Conservation (phyloP, 2,113 vertebrate species). For the Podilymbus podiceps region DNA sequence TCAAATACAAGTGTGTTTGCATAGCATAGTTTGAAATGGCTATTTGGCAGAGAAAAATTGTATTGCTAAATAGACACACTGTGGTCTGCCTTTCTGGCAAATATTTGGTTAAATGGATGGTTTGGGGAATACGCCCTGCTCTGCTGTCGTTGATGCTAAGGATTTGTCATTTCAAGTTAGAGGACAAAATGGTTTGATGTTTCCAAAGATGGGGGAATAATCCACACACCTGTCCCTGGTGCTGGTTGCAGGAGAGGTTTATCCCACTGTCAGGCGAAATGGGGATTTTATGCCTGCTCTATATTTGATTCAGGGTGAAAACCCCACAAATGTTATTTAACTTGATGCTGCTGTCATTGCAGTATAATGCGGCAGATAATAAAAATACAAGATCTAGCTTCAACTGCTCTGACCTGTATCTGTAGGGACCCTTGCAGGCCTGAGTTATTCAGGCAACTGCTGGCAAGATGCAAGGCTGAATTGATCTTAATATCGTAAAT, state of each 20-base stretch:
- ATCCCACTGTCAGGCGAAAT: not conserved
- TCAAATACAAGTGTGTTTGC: not conserved
- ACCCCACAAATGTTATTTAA: rapidly evolving
- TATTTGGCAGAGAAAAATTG: not conserved
- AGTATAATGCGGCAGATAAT: not conserved
- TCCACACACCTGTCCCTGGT: too few relatives aligned
- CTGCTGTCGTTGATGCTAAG: not conserved
- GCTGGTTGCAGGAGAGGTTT: not conserved
- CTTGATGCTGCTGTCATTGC: not conserved
- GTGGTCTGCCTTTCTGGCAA: not conserved
- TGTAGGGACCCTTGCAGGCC: not conserved
- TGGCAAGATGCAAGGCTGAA: not conserved
- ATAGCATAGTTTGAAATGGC: not conserved
- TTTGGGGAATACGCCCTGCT: not conserved
- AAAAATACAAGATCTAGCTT: not conserved
- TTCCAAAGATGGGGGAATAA: not conserved
- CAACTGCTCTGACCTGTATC: not conserved
- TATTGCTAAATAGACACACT: not conserved
- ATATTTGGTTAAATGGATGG: not conserved
- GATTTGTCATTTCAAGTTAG: not conserved
- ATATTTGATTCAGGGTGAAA: not conserved
- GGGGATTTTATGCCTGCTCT: not conserved
- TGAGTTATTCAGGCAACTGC: not conserved
- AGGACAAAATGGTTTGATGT: not conserved
- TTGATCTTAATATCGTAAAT: not conserved